These are phyloP conservation scores for Botrylloides violaceus DNA, from an alignment of 23 tunicate genomes.

Conservation along the genomic window DNA sequence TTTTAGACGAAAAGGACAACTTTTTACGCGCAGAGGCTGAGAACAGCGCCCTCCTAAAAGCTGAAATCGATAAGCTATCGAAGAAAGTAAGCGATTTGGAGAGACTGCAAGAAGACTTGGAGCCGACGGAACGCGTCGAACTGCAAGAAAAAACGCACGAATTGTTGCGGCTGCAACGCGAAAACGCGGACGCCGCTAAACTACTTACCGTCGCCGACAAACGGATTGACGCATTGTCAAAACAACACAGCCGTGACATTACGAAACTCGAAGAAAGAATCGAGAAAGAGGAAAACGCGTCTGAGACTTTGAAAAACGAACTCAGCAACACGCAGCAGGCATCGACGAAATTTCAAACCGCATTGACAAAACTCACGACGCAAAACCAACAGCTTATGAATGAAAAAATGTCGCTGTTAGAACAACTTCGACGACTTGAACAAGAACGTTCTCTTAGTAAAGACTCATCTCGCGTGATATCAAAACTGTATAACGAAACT, in stretches of 20 bases:
- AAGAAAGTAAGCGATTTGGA: conserved; percentile 36
- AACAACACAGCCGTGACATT: conserved; percentile 33
- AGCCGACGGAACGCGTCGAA: conserved; percentile 19
- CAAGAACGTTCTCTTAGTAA: conserved; percentile 23
- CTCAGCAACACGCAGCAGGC: conserved; percentile 40
- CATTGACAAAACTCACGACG: conserved; percentile 49
- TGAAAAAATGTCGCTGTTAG: conserved; percentile 43
- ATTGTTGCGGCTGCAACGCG: conserved; percentile 29
- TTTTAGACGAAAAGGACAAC: neutral
- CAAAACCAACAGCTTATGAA: conserved; percentile 72
- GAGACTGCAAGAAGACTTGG: conserved; percentile 4
- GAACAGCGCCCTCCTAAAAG: conserved; percentile 27
- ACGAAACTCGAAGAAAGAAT: conserved; percentile 21
- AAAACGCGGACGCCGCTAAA: conserved; percentile 43
- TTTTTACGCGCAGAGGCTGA: neutral
- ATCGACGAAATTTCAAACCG: conserved; percentile 50
- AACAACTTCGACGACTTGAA: conserved; percentile 47
- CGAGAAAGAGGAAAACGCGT: conserved; percentile 32
- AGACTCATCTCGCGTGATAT: conserved; percentile 29
- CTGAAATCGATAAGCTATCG: conserved; percentile 19
- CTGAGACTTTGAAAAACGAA: conserved; percentile 22
- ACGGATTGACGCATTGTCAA: conserved; percentile 24
- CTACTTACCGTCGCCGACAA: conserved; percentile 36
- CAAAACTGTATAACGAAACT: conserved; percentile 48
- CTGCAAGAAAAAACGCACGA: conserved; percentile 29